Percentiles rank a stretch among this genome's conserved stretches.
Evolutionary conservation across 2,888 invertebrate species (phyloP).

Genomic region (Salpingus planirostris): DNA sequence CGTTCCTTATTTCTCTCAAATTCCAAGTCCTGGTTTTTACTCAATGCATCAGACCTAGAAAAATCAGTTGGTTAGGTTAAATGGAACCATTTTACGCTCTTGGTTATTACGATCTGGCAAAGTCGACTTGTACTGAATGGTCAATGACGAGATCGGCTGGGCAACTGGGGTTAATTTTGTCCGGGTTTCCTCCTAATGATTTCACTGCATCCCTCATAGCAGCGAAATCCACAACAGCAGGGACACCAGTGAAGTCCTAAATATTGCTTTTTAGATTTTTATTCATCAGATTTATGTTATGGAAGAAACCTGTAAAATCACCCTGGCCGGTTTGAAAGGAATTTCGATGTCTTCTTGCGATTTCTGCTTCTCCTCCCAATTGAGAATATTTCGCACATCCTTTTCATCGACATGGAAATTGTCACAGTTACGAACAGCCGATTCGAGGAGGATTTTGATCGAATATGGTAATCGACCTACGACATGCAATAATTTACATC

Average conservation of each 20-base stretch:
- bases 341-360: constrained; percentile 73
- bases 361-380: constrained; percentile 74
- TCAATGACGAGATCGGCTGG: constrained; percentile 98
- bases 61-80: too few relatives aligned
- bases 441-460: constrained; percentile 86
- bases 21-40: constrained; percentile 89
- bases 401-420: constrained; percentile 78
- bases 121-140: constrained; percentile 97
- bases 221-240: constrained; percentile 97
- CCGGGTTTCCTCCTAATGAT: constrained; percentile 75
- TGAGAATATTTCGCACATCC: constrained; percentile 82
- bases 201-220: constrained; percentile 96
- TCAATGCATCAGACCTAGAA: constrained; percentile 71
- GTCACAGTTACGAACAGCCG: constrained; percentile 93
- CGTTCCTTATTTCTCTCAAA: constrained; percentile 93
- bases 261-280: too few relatives aligned
- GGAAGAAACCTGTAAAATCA: constrained; percentile 92
- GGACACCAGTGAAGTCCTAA: constrained; percentile 92
- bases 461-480: constrained; percentile 81
- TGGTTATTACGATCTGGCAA: constrained; percentile 56
- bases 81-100: neutral
- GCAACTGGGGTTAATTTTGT: constrained; percentile 93
- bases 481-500: constrained; percentile 16
- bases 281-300: too few relatives aligned
- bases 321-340: constrained; percentile 92